Conservation (phyloP, 2,113 vertebrate species). For the Callorhinus ursinus region DNA sequence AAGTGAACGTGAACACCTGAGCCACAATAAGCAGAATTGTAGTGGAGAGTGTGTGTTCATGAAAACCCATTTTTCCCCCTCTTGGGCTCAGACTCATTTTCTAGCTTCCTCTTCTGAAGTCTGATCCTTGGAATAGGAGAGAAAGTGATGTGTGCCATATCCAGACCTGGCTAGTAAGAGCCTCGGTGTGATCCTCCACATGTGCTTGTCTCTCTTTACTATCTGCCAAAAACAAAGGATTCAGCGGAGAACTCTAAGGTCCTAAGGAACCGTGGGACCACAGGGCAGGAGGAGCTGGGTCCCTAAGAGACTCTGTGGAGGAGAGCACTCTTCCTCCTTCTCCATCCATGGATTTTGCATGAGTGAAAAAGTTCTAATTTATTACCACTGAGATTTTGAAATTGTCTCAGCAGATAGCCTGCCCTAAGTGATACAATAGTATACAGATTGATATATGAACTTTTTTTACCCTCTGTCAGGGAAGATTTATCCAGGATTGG, state of each 20-base stretch:
- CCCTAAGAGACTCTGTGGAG: background rate
- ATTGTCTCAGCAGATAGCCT: slow-evolving; percentile 9
- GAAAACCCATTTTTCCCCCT: background rate
- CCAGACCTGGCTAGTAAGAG: background rate
- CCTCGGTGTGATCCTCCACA: fast-evolving
- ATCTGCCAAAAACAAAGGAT: background rate
- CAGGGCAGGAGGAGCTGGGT: background rate
- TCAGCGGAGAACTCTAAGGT: background rate
- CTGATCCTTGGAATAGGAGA: background rate
- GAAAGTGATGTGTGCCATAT: background rate
- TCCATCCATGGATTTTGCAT: background rate
- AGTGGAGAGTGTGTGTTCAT: background rate
- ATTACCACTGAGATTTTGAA: background rate
- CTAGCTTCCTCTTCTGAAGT: background rate
- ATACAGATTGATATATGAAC: background rate
- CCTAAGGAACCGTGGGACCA: background rate
- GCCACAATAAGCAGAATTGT: background rate
- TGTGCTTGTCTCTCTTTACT: background rate
- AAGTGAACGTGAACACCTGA: background rate
- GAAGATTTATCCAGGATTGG: slow-evolving; percentile 27
- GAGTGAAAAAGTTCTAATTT: slow-evolving; percentile 5
- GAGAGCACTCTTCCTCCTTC: background rate
- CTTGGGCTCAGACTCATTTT: background rate
- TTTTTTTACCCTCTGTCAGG: background rate
- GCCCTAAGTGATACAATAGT: background rate